Evolutionary conservation across 1,140 invertebrate genomes (phyloP).

Genomic region (Magallana gigas): DNA sequence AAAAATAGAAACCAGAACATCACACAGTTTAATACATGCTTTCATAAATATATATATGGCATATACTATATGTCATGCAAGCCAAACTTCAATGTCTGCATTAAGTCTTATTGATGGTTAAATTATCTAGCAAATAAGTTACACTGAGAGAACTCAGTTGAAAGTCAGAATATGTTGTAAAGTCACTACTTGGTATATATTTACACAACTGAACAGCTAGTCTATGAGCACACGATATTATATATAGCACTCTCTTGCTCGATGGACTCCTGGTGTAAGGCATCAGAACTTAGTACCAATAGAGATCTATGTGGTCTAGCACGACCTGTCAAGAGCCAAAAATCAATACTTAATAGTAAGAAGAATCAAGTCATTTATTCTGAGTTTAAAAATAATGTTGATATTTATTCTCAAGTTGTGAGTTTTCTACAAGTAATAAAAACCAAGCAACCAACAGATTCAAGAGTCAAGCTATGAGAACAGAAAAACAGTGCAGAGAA

Average conservation of each 20-base stretch:
- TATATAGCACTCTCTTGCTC: slow-evolving; percentile 18
- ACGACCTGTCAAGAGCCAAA: slow-evolving; percentile 70
- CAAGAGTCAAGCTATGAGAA: background rate
- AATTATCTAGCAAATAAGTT: background rate
- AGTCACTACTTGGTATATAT: slow-evolving; percentile 24
- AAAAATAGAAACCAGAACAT: background rate
- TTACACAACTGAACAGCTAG: slow-evolving; percentile 27
- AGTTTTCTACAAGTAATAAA: slow-evolving; percentile 24
- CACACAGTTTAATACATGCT: slow-evolving; percentile 7
- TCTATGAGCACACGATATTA: slow-evolving; percentile 27
- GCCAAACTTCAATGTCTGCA: slow-evolving; percentile 13
- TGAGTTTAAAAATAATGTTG: background rate
- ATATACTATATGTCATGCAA: slow-evolving; percentile 13
- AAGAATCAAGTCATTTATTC: slow-evolving; percentile 37
- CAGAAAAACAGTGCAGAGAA: background rate
- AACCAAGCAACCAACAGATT: slow-evolving; percentile 1
- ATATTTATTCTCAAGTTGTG: background rate
- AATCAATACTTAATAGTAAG: slow-evolving; percentile 44
- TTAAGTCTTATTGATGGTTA: background rate
- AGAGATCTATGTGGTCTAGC: slow-evolving; percentile 74
- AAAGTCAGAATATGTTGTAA: slow-evolving; percentile 14
- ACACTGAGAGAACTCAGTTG: background rate
- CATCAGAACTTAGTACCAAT: slow-evolving; percentile 66
- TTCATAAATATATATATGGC: background rate
- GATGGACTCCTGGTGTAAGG: background rate